Evolutionary conservation across 2,113 vertebrate species (phyloP), one percentile per base, ranked within the genome.

Genomic region (Mungos mungo): DNA sequence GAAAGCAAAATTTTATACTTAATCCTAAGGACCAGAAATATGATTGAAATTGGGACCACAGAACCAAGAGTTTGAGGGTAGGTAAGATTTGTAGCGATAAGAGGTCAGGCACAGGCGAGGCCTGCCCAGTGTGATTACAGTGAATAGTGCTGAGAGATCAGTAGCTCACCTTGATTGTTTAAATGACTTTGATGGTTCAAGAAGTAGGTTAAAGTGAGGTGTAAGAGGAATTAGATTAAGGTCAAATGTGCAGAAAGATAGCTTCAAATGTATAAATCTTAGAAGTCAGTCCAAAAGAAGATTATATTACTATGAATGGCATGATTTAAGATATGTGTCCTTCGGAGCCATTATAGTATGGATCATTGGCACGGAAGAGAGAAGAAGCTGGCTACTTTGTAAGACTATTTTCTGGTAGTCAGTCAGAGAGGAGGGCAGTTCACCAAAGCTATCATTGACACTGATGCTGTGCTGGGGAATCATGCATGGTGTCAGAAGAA

Each of bases 401-500:
- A 41, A 96, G 88, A 60, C 82, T 18, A 6, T 57, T 31, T 96
- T 97, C 76, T 81, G 50, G 57, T 45, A 82, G 63, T 12, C 6
- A 82, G 50, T 72, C 71, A 79, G 88, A 63, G n/a, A 88, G 93
- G 5, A 74, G 82, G 79, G 69, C 63, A 95, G 83, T 89, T 98
- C 82, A 81, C 86, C 69, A 77, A 87, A 98, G 69, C 82, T 81
- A 60, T 90, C 94, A 88, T 33, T 66, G 14, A 79, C 85, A 88
- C 79, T 18, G 65, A 80, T 38, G 89, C 38, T 84, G 41, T 96
- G 91, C 97, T 96, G 91, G 80, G 93, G 95, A 98, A 97, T 97
- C 97, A 96, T 95, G 77, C 79, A 63, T 45, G 7, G 1, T 93
- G 92, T 97, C 96, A 94, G 79, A 97, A 96, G 91, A 97, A 98